A percentile compares a stretch with the other conserved stretches of the same genome.
phyloP scores from a whole-genome alignment of 2,888 invertebrate species.

The Prionchulus punctatus region DNA sequence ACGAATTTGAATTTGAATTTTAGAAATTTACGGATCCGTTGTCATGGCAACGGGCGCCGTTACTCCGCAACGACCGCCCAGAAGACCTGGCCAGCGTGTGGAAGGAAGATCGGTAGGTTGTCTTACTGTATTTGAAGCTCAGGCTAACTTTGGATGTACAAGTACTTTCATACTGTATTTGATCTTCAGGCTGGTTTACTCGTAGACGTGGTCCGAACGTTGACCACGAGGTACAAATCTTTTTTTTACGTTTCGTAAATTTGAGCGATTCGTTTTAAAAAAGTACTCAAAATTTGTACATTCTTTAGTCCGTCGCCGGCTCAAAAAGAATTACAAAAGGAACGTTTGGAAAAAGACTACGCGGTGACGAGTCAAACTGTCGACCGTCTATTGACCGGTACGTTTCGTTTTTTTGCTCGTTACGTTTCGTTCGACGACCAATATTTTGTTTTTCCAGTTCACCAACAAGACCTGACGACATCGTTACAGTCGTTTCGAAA shows the following conservation, averaged over 20 bases:
- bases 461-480: slow-evolving; percentile 69
- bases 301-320: slow-evolving; percentile 62
- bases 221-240: slow-evolving; percentile 55
- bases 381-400: slow-evolving; percentile 62
- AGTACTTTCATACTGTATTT: neutral
- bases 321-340: slow-evolving; percentile 68
- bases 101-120: too few species aligned
- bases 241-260: neutral
- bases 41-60: too few species aligned
- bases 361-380: slow-evolving; percentile 72
- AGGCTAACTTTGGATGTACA: neutral
- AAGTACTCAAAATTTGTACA: too few species aligned
- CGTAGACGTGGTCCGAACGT: slow-evolving; percentile 82
- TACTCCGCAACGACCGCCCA: too few species aligned
- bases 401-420: neutral
- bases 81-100: too few species aligned
- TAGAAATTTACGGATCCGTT: too few species aligned
- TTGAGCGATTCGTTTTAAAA: neutral
- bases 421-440: neutral
- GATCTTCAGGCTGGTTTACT: slow-evolving; percentile 36
- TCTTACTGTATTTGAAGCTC: too few species aligned
- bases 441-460: slow-evolving; percentile 37
- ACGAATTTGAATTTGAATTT: too few species aligned
- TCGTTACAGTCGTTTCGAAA: slow-evolving; percentile 60
- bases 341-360: slow-evolving; percentile 78